Percentiles rank a stretch among this genome's conserved stretches.
Evolutionary conservation across 2,888 invertebrate species (phyloP).

Genomic region (Ecliptopera silaceata): DNA sequence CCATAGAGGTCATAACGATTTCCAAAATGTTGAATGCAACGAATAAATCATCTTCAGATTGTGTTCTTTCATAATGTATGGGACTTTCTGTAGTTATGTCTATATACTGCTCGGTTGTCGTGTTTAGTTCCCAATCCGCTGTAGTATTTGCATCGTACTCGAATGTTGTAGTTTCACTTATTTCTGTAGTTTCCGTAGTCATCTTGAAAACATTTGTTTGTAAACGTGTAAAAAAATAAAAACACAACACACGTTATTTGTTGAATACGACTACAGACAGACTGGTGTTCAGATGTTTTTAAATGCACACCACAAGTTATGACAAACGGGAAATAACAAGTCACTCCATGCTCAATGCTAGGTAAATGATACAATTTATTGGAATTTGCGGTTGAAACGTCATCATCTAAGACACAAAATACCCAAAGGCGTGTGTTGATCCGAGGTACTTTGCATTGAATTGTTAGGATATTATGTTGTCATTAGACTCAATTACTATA

Average conservation of each 20-base stretch:
- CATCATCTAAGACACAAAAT: conserved; percentile 50
- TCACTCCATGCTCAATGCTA: conserved; percentile 57
- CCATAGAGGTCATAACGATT: conserved; percentile 68
- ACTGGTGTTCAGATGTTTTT: conserved; percentile 42
- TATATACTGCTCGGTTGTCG: conserved; percentile 14
- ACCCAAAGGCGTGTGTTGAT: conserved; percentile 38
- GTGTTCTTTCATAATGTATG: conserved; percentile 12
- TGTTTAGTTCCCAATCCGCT: conserved; percentile 10
- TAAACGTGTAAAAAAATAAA: conserved; percentile 13
- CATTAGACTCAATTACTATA: too few species aligned
- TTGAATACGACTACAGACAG: conserved; percentile 40
- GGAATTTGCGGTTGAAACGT: conserved; percentile 67
- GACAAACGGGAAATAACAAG: conserved; percentile 62
- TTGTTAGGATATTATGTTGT: too few species aligned
- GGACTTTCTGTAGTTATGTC: conserved; percentile 15
- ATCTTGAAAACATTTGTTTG: conserved; percentile 49
- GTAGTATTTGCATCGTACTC: conserved; percentile 1
- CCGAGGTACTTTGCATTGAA: not conserved
- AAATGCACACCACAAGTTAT: conserved; percentile 31
- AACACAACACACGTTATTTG: conserved; percentile 26
- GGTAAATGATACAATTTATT: conserved; percentile 56
- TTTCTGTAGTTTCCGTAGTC: conserved; percentile 45
- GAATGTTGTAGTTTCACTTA: conserved; percentile 28
- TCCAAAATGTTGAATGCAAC: conserved; percentile 62
- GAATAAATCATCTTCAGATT: conserved; percentile 40